Base-by-base conservation (phyloP, 2,888 invertebrate species). In the Mechanitis mazaeus region DNA sequence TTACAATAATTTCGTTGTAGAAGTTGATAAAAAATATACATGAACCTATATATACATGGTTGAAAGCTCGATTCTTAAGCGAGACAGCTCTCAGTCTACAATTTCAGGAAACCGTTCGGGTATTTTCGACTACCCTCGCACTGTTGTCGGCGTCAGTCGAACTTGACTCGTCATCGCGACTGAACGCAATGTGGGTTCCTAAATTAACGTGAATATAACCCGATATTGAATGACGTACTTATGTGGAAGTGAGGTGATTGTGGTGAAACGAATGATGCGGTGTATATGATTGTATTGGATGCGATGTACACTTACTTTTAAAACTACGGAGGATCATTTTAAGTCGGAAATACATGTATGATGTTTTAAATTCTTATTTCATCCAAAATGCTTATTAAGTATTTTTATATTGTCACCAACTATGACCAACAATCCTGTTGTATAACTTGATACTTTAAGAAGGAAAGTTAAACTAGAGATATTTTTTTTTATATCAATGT, bases 41-140 rank as follows among this genome's bases (percentile, higher is more conserved):
- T 20, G 20, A 1, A 20, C 20, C 20, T 20, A 20, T 20, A 20
- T 20, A 20, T 9, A 42, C 9, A 42, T 11, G 6, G 6, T 42
- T 42, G 9, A 9, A 42, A 9, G 42, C 42, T 42, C 42, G 9
- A 42, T 42, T 3, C 6, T 42, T 42, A 38, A 31, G 46, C 56
- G 7, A 12, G 31, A 45, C 38, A 45, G 6, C 60, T 54, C 64
- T 47, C 20, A 45, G 54, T 12, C 54, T 64, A 62, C 47, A 58
- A 58, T 54, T 47, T 64, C 59, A 61, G 58, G 47, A 47, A 45
- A 45, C 55, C 58, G 42, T 55, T 66, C 66, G 66, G 47, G 28
- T 45, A 53, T 54, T n/a, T 47, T 64, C 66, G 66, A 59, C 31
- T 11, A 12, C 46, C 7, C 31, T 58, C 66, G 66, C 7, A 20